A percentile compares a stretch with the other conserved stretches of the same genome.
Evolutionary conservation across 2,888 invertebrate species (phyloP).

Genomic region (Pediacus dermestoides): DNA sequence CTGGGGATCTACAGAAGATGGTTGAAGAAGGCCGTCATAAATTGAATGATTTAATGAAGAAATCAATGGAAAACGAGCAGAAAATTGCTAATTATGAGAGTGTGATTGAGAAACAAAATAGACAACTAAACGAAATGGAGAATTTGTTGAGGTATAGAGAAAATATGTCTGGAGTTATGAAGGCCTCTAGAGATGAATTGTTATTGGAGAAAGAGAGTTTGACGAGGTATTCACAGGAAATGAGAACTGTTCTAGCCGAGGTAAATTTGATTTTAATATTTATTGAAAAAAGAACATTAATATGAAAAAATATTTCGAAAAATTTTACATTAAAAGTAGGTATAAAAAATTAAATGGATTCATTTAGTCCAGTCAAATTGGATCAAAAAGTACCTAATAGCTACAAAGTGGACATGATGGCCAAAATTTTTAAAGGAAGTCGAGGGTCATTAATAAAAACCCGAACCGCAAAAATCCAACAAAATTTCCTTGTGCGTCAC

Average conservation of each 20-base stretch:
- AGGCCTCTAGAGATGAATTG: conserved; percentile 53
- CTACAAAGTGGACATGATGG: too few species aligned
- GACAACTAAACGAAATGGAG: conserved; percentile 60
- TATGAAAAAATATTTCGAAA: conserved; percentile 1
- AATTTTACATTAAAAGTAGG: too few species aligned
- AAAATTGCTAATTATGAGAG: conserved; percentile 55
- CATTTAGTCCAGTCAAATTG: too few species aligned
- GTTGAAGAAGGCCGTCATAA: conserved; percentile 41
- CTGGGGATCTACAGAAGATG: conserved; percentile 39
- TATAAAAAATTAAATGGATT: neutral
- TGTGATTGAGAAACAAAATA: conserved; percentile 58
- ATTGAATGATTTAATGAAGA: conserved; percentile 33
- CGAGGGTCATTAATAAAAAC: too few species aligned
- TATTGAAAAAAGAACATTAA: too few species aligned
- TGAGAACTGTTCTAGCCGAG: conserved; percentile 38
- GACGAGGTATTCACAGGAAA: conserved; percentile 41
- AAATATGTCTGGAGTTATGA: conserved; percentile 58
- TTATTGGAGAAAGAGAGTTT: conserved; percentile 53
- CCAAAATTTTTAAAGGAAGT: too few species aligned
- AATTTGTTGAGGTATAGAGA: conserved; percentile 61
- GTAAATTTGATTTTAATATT: conserved; percentile 28
- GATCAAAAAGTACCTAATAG: too few species aligned
- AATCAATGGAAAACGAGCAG: conserved; percentile 41
- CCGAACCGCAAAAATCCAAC: too few species aligned
- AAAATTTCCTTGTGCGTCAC: too few species aligned